Conservation (phyloP, 1,140 invertebrate species). For the Cephus cinctus region DNA sequence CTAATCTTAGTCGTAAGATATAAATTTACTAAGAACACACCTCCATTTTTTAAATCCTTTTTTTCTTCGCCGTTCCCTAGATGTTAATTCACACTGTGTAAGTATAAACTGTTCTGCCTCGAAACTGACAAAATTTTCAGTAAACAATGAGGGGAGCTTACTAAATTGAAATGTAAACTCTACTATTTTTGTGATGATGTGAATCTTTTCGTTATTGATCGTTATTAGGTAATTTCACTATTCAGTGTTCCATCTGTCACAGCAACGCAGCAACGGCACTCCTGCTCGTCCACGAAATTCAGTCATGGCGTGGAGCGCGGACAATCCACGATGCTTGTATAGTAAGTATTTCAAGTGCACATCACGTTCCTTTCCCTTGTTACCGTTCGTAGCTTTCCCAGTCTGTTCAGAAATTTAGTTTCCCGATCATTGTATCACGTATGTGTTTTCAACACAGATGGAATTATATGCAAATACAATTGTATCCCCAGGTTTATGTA, state of each 20-base stretch:
- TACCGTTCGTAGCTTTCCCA: no score
- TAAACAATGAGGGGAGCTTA: slow-evolving; percentile 10
- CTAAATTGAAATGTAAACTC: not conserved
- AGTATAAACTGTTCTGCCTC: slow-evolving; percentile 14
- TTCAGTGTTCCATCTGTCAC: slow-evolving; percentile 43
- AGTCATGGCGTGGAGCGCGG: slow-evolving; percentile 39
- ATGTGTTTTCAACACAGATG: no score
- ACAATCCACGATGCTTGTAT: slow-evolving; percentile 30
- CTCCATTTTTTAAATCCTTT: no score
- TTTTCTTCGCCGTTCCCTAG: not conserved
- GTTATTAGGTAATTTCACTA: slow-evolving; percentile 46
- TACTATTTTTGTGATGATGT: not conserved
- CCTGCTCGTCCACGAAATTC: slow-evolving; percentile 42
- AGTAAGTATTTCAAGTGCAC: no score
- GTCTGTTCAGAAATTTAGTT: no score
- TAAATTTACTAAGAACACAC: no score
- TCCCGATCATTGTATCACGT: no score
- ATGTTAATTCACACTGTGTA: slow-evolving; percentile 3
- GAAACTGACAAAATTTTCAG: slow-evolving; percentile 4
- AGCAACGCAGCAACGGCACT: slow-evolving; percentile 40
- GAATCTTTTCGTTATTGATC: slow-evolving; percentile 28
- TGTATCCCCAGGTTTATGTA: no score
- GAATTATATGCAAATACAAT: no score
- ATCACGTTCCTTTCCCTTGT: no score
- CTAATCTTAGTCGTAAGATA: no score